Conservation (phyloP, 2,797 vertebrate genomes). For the Naso thynnoides region DNA sequence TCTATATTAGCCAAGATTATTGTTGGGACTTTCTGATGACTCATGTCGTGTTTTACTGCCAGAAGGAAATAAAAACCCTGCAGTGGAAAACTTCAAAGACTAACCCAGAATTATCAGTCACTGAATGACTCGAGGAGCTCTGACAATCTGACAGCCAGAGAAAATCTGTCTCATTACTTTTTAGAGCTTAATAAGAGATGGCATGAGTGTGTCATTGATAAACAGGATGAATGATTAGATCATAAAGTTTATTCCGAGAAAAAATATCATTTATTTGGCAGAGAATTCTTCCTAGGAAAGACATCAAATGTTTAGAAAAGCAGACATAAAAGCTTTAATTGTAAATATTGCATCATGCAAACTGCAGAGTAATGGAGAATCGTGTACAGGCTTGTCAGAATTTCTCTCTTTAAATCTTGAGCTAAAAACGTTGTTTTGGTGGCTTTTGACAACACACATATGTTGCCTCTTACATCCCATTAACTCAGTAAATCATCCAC, state of each 20-base stretch:
- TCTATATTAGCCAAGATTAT: not conserved
- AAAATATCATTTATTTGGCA: no score
- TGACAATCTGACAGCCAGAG: not conserved
- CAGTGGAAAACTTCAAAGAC: not conserved
- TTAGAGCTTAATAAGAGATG: not conserved
- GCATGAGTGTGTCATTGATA: not conserved
- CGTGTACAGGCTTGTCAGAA: no score
- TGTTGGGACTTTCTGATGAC: not conserved
- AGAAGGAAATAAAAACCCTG: constrained; percentile 4
- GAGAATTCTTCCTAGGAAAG: not conserved
- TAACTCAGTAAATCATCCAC: constrained; percentile 14
- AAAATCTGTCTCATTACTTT: not conserved
- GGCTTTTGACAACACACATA: not conserved
- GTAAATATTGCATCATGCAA: not conserved
- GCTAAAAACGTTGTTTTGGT: not conserved
- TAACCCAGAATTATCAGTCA: not conserved
- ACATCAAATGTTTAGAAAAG: not conserved
- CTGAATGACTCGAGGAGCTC: not conserved
- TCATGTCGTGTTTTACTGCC: not conserved
- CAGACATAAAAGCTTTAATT: not conserved
- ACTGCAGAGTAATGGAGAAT: not conserved
- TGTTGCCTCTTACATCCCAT: not conserved
- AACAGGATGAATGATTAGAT: not conserved
- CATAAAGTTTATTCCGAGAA: not conserved
- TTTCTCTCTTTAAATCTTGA: not conserved